Evolutionary conservation across 2,888 invertebrate species (phyloP).

Genomic region (Frankliniella intonsa): DNA sequence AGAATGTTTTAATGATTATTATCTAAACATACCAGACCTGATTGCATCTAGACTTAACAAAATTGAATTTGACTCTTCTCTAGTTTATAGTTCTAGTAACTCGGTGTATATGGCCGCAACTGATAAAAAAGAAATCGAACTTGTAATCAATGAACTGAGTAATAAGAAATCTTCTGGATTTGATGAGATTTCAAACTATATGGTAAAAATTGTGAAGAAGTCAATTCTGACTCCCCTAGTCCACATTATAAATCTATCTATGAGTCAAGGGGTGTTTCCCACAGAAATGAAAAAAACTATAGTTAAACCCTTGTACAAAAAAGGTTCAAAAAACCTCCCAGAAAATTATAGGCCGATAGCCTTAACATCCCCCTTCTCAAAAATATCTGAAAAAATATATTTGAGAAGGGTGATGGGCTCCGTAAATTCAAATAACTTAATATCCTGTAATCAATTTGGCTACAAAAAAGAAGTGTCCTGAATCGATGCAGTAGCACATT

Average conservation of each 20-base stretch:
- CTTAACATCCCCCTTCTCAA: neutral
- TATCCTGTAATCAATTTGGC: neutral
- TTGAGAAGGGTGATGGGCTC: neutral
- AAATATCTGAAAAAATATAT: neutral
- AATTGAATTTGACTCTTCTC: neutral
- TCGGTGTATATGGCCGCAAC: neutral
- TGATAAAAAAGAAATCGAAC: neutral
- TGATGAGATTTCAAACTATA: neutral
- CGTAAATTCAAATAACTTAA: neutral
- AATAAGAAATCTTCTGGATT: neutral
- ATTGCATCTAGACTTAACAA: neutral
- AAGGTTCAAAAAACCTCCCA: neutral
- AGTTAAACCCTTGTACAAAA: neutral
- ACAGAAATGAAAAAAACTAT: neutral
- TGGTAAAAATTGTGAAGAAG: neutral
- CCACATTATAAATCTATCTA: neutral
- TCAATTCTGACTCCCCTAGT: neutral
- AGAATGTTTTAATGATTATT: neutral
- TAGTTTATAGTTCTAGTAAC: neutral
- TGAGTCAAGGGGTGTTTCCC: neutral
- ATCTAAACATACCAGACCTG: neutral
- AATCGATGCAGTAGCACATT: neutral
- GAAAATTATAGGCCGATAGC: neutral
- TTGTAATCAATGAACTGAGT: neutral
- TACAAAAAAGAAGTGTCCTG: neutral